Conservation (phyloP, 2,888 invertebrate genomes). For the Prenolepis imparis region DNA sequence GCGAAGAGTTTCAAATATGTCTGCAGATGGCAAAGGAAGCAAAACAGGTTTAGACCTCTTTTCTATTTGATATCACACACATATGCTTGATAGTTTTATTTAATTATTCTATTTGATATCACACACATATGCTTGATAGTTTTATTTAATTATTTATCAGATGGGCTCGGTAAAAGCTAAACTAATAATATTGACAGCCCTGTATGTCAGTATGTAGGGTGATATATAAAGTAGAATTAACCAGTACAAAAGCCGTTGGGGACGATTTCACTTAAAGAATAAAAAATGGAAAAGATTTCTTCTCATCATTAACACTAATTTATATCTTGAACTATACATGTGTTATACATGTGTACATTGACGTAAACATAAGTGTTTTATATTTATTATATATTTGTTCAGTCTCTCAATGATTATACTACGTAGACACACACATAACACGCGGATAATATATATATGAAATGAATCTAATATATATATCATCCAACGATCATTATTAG, state of each 20-base stretch:
- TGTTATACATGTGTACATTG: slow-evolving; percentile 14
- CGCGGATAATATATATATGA: not conserved
- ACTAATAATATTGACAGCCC: slow-evolving; percentile 18
- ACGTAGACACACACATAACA: not conserved
- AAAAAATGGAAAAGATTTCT: not conserved
- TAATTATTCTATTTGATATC: not conserved
- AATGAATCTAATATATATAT: slow-evolving; percentile 31
- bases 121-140: not conserved
- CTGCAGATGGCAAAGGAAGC: slow-evolving; percentile 77
- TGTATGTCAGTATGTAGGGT: not conserved
- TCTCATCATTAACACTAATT: not conserved
- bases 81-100: not conserved
- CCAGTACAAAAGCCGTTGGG: not conserved
- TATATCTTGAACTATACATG: not conserved
- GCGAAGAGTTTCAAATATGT: slow-evolving; percentile 81
- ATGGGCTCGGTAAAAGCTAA: not conserved
- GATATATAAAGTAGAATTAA: slow-evolving; percentile 21
- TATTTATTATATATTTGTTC: slow-evolving; percentile 52
- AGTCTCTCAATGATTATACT: slow-evolving; percentile 10
- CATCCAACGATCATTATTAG: not conserved
- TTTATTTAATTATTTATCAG: slow-evolving; percentile 29
- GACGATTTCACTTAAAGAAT: not conserved
- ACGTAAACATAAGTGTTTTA: slow-evolving; percentile 47
- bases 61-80: not conserved
- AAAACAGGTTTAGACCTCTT: slow-evolving; percentile 56